Evolutionary conservation across 2,888 invertebrate genomes (phyloP), one percentile per base, ranked within the genome.

Genomic region (Drosophila acutilabella): DNA sequence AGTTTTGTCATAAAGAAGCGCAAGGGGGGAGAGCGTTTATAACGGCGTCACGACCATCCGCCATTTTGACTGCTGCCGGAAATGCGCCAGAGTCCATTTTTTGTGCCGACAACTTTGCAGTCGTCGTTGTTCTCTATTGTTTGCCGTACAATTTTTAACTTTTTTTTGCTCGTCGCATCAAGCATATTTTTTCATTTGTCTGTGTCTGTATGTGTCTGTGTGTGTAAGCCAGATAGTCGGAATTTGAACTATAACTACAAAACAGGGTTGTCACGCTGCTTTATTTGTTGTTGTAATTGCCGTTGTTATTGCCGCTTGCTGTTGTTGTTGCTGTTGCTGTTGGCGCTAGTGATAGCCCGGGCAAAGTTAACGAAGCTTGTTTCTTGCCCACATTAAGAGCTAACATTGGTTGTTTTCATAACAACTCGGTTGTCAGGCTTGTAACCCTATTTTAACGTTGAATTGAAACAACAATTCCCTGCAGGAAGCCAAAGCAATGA

Each of bases 71-170:
- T 66, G 73, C 64, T 80, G 74, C 83, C 89, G 89, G 89, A 89
- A 89, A 87, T 87, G 88, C 87, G 88, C 74, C 87, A 89, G 82
- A 80, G 88, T 76, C 80, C 80, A 79, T 78, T 80, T 83, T 76
- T 75, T 79, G 38, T 51, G 62, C 36, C 66, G 50, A 50, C 53
- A 64, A 64, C 64, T 74, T 67, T 69, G 67, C 56, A 41, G 53
- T 62, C 33, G 57, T 70, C 60, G 75, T 78, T 75, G 72, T 71
- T 71, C 69, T 81, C 76, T 76, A 78, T 78, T 88, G 85, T 88
- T 75, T 71, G 67, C 2, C 62, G 18, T 38, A 53, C 38, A 48
- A 26, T 38, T 84, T 60, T 65, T 51, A 36, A 30, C 30, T 30
- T 36, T 3, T 36, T 71, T 73, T 67, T n/a, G 67, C 69, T 64